Evolutionary conservation across 2,888 invertebrate genomes (phyloP).

Genomic region (Archaeoteleia sp.): DNA sequence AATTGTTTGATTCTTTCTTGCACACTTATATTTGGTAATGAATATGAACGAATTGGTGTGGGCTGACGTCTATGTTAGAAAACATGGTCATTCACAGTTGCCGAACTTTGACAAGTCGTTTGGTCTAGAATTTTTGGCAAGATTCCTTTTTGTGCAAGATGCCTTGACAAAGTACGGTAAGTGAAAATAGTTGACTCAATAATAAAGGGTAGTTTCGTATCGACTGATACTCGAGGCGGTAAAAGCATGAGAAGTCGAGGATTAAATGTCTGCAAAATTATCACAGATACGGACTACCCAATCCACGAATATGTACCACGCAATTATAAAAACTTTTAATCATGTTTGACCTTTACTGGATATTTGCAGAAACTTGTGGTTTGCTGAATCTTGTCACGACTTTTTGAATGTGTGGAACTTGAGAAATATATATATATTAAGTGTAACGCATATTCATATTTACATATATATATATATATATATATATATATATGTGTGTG

Average conservation of each 20-base stretch:
- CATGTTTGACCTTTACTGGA: slow-evolving; percentile 72
- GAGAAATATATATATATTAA: slow-evolving; percentile 62
- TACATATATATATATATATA: slow-evolving; percentile 24
- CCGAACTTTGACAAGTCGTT: slow-evolving; percentile 65
- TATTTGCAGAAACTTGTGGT: slow-evolving; percentile 74
- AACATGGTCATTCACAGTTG: slow-evolving; percentile 72
- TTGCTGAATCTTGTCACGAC: slow-evolving; percentile 74
- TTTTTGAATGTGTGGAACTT: slow-evolving; percentile 73
- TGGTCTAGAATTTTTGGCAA: slow-evolving; percentile 12
- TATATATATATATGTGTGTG: slow-evolving; percentile 1
- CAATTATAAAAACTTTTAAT: slow-evolving; percentile 70
- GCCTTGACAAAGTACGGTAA: slow-evolving; percentile 65
- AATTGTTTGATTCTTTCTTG: background rate
- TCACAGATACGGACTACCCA: slow-evolving; percentile 56
- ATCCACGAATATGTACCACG: slow-evolving; percentile 65
- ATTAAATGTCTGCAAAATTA: slow-evolving; percentile 7
- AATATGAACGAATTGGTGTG: slow-evolving; percentile 73
- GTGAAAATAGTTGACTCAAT: slow-evolving; percentile 66
- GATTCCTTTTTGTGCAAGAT: slow-evolving; percentile 36
- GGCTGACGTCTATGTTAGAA: slow-evolving; percentile 75
- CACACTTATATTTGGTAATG: slow-evolving; percentile 61
- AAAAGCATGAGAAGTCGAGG: slow-evolving; percentile 18
- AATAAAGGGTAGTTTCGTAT: slow-evolving; percentile 63
- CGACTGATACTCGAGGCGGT: slow-evolving; percentile 45
- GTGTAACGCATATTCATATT: slow-evolving; percentile 40